phyloP scores from a whole-genome alignment of 1,140 invertebrate species.

The Psix sp. region DNA sequence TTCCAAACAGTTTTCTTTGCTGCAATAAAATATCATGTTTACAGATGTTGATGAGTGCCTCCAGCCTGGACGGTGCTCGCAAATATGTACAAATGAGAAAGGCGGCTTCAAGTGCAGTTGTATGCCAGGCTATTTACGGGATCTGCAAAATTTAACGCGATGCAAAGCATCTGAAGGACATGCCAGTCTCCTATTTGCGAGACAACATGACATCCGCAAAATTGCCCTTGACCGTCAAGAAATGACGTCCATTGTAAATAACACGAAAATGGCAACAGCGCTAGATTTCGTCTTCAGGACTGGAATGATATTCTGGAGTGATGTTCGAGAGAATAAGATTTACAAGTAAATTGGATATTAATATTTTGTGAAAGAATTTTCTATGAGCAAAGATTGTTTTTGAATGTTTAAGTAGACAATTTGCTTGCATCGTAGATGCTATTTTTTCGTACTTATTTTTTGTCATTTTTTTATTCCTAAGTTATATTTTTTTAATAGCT shows the following conservation, averaged over 20 bases:
- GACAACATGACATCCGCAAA: constrained; percentile 91
- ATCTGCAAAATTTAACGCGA: constrained; percentile 87
- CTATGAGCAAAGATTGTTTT: too few species aligned
- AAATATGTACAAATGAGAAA: constrained; percentile 93
- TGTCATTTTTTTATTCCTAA: too few species aligned
- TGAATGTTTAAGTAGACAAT: too few species aligned
- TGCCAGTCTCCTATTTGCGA: constrained; percentile 88
- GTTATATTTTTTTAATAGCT: too few species aligned
- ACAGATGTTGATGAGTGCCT: constrained; percentile 95
- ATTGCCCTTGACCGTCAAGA: constrained; percentile 92
- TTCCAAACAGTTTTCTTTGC: too few species aligned
- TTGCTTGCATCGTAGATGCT: constrained; percentile 4
- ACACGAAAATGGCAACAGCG: constrained; percentile 90
- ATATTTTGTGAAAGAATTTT: constrained; percentile 1
- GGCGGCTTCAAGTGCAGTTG: constrained; percentile 96
- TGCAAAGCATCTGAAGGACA: constrained; percentile 94
- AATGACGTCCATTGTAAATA: constrained; percentile 92
- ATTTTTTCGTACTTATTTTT: too few species aligned
- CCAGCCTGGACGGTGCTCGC: constrained; percentile 92
- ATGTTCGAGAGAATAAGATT: constrained; percentile 91
- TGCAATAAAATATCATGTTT: constrained; percentile 6
- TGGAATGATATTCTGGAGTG: constrained; percentile 96
- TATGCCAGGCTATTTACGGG: constrained; percentile 88
- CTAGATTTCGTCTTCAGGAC: constrained; percentile 93
- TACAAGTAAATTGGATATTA: constrained; percentile 71